Evolutionary conservation across 2,113 vertebrate genomes (phyloP), one percentile per base, ranked within the genome.

Genomic region (Passer montanus): DNA sequence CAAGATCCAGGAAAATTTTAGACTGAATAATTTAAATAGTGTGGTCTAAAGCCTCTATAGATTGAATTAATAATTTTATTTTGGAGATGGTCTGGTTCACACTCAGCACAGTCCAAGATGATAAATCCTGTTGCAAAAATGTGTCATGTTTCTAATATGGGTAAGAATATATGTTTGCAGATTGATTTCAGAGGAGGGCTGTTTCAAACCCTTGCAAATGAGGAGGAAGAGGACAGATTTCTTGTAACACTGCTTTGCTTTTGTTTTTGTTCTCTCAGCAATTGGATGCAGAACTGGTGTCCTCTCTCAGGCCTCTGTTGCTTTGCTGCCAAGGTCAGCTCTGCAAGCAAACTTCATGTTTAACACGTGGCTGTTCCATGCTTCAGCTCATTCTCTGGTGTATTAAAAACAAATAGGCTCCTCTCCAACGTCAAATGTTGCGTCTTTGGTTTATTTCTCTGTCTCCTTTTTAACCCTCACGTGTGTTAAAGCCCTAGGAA

Each of bases 261-360:
- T 89, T 75, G 27, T 78, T 96, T 95, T 44, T 67, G 74, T 1
- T 55, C 80, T 74, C 39, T 19, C 62, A 82, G 66, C 39, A 84
- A 6, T 15, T 85, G 84, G 55, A 82, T 77, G 47, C 82, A 88
- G 83, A 88, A 13, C 49, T 24, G 18, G 1, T 84, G 64, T 43
- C 1, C 0, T 66, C 70, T 93, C 88, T 84, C 70, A 46, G 56
- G 69, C 33, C 0, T 47, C 69, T 37, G 49, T 37, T 79, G 53
- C 80, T 90, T 63, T 66, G 46, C 73, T 84, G 95, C 93, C 92
- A 95, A 95, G 93, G 94, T 96, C 96, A 97, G 90, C 41, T 69
- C 79, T 85, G 79, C 89, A 87, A 69, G 43, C n/a, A 85, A 69
- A 89, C 77, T 64, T 89, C 31, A 0, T 70, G 5, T 87, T 96